A percentile compares a stretch with the other conserved stretches of the same genome.
Evolutionary conservation across 2,113 vertebrate species (phyloP).

Genomic region (Sphyrna mokarran): DNA sequence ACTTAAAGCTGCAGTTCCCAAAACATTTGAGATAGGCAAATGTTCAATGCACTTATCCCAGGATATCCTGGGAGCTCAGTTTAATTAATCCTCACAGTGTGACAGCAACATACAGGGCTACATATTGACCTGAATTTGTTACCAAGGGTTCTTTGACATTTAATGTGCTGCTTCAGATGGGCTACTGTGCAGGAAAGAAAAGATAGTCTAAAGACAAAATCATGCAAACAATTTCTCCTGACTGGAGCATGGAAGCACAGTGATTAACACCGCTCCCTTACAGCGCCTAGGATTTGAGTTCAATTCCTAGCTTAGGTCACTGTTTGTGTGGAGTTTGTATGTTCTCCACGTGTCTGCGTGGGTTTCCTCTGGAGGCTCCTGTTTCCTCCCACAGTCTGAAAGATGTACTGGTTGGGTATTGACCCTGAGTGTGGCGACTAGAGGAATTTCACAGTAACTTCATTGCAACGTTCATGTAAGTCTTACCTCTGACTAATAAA

Average conservation of each 20-base stretch:
- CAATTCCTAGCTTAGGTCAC: too few relatives aligned
- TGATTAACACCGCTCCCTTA: too few relatives aligned
- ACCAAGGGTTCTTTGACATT: neutral
- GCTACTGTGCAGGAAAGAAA: neutral
- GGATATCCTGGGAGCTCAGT: neutral
- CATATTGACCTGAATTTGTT: neutral
- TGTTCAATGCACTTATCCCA: neutral
- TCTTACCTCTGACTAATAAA: too few relatives aligned
- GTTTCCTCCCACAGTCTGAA: too few relatives aligned
- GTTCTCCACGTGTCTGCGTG: too few relatives aligned
- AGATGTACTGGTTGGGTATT: too few relatives aligned
- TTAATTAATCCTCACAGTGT: neutral
- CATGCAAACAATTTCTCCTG: neutral
- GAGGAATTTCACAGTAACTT: too few relatives aligned
- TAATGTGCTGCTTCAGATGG: neutral
- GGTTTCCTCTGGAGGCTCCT: too few relatives aligned
- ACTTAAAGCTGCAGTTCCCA: neutral
- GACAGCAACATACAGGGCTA: neutral
- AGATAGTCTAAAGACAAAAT: neutral
- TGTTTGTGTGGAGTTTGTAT: too few relatives aligned
- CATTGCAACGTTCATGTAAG: too few relatives aligned
- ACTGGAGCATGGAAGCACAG: neutral
- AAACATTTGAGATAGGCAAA: neutral
- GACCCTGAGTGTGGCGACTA: too few relatives aligned
- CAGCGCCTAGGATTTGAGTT: too few relatives aligned